These are phyloP conservation scores for Ursus arctos DNA, from an alignment of 2,113 vertebrate species.

Conservation along the genomic window DNA sequence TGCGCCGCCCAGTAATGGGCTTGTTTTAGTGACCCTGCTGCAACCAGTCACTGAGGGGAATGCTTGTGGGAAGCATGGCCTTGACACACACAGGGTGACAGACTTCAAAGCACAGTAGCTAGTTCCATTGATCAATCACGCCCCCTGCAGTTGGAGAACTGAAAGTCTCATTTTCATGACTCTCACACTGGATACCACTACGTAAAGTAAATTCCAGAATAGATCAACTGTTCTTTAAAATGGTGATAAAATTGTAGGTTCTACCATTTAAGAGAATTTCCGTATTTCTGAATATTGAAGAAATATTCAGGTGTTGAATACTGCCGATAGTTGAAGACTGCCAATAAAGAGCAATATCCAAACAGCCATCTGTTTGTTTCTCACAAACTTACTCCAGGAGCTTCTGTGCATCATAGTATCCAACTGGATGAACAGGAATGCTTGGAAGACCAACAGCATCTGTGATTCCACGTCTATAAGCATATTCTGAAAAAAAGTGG, in stretches of 20 bases:
- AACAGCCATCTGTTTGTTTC: neutral
- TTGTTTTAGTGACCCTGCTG: neutral
- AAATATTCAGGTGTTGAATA: neutral
- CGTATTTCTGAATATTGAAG: neutral
- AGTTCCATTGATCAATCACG: neutral
- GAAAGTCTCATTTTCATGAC: neutral
- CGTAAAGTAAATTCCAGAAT: neutral
- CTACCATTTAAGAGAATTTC: neutral
- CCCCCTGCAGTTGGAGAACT: neutral
- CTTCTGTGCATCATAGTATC: constrained; percentile 92
- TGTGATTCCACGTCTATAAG: constrained; percentile 87
- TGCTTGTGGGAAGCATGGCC: neutral
- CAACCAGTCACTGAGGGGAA: neutral
- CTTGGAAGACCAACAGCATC: constrained; percentile 93
- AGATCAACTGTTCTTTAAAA: neutral
- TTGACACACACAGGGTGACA: neutral
- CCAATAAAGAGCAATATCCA: neutral
- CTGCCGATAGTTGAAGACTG: neutral
- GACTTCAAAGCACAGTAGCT: neutral
- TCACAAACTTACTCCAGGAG: constrained; percentile 91
- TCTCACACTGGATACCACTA: neutral
- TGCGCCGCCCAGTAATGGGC: neutral
- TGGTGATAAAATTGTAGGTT: neutral
- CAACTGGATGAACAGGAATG: constrained; percentile 97
- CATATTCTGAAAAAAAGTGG: constrained; percentile 90